phyloP scores from a whole-genome alignment of 2,113 vertebrate species.

The Aegypius monachus region DNA sequence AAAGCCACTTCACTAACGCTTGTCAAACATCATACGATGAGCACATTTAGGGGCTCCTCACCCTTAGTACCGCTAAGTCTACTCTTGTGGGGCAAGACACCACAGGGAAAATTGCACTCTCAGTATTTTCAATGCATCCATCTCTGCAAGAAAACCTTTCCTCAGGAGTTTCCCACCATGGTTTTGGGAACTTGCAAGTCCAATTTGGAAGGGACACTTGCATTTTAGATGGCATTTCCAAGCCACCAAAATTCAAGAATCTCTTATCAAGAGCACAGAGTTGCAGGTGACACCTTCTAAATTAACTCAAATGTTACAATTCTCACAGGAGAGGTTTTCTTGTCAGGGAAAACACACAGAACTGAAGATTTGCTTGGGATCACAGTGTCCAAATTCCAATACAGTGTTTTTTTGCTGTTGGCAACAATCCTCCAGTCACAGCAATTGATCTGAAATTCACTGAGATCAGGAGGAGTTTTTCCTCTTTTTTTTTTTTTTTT shows the following conservation, averaged over 20 bases:
- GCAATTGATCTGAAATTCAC: neutral
- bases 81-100: neutral
- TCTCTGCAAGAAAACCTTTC: neutral
- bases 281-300: neutral
- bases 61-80: neutral
- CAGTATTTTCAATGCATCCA: neutral
- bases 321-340: neutral
- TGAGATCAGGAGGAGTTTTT: neutral
- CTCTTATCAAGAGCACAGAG: neutral
- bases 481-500: neutral
- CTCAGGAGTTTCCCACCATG: neutral
- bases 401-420: neutral
- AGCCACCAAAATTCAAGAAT: neutral
- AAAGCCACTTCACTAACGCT: neutral
- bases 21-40: neutral
- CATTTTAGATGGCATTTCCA: neutral
- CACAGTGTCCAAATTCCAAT: neutral
- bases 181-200: neutral
- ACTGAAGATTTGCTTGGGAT: neutral
- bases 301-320: neutral
- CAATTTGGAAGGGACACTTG: neutral
- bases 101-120: neutral
- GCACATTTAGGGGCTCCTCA: neutral
- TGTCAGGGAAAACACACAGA: neutral
- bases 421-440: neutral